Evolutionary conservation across 2,888 invertebrate genomes (phyloP).

Genomic region (Cryptophagus acutangulus): DNA sequence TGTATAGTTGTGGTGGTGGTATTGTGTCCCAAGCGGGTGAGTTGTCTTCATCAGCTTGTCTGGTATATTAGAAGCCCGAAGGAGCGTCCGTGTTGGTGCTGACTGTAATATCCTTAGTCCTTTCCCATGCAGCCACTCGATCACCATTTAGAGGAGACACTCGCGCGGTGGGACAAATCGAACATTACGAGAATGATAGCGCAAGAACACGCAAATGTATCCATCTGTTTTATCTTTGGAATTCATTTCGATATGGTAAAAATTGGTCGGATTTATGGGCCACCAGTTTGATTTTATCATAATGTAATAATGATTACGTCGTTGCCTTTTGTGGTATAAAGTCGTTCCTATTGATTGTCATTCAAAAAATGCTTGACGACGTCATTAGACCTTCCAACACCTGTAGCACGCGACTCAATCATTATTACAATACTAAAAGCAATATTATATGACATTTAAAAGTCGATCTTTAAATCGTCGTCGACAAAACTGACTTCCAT

Average conservation of each 20-base stretch:
- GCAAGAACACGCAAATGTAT: slow-evolving; percentile 32
- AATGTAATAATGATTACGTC: no score
- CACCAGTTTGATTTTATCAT: no score
- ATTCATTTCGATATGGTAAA: no score
- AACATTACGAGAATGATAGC: slow-evolving; percentile 37
- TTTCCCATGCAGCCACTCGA: slow-evolving; percentile 36
- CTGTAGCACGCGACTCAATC: slow-evolving; percentile 46
- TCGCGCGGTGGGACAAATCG: slow-evolving; percentile 40
- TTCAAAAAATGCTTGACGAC: slow-evolving; percentile 30
- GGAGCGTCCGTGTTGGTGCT: slow-evolving; percentile 32
- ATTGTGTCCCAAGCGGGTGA: slow-evolving; percentile 41
- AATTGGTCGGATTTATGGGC: no score
- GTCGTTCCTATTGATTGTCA: slow-evolving; percentile 17
- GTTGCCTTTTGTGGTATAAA: no score
- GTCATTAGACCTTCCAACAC: slow-evolving; percentile 41
- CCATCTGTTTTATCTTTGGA: slow-evolving; percentile 5
- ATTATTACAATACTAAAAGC: slow-evolving; percentile 43
- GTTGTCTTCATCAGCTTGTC: slow-evolving; percentile 47
- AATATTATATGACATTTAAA: no score
- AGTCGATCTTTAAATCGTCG: no score
- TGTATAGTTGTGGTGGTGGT: slow-evolving; percentile 3
- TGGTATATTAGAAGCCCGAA: slow-evolving; percentile 43
- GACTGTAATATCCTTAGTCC: slow-evolving; percentile 22
- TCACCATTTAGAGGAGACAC: slow-evolving; percentile 41
- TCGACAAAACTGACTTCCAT: no score